These are phyloP conservation scores for Acrocyrtus sp. DNA, from an alignment of 2,888 invertebrate species.

Conservation along the genomic window DNA sequence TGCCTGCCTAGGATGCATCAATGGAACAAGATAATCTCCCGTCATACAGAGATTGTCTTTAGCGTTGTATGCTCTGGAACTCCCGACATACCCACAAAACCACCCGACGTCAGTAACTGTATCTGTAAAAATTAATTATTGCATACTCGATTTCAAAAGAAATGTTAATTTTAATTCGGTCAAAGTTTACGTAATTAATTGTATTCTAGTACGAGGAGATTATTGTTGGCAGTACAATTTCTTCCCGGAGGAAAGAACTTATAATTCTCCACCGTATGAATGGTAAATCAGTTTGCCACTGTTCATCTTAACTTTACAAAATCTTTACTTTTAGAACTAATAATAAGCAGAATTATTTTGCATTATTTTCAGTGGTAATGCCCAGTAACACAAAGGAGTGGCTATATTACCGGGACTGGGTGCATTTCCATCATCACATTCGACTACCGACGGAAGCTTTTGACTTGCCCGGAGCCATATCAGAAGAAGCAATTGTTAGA, in stretches of 20 bases:
- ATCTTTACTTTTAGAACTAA: not conserved
- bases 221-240: conserved; percentile 16
- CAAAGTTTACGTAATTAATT: conserved; percentile 2
- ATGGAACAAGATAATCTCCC: conserved; percentile 27
- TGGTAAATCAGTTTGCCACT: conserved; percentile 6
- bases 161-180: no score
- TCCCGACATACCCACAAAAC: conserved; percentile 25
- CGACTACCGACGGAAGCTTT: conserved; percentile 31
- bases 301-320: no score
- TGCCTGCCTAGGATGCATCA: conserved; percentile 22
- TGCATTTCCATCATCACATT: conserved; percentile 40
- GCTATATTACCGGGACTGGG: conserved; percentile 38
- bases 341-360: no score
- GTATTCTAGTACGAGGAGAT: conserved; percentile 19
- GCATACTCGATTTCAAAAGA: no score
- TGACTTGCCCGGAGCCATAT: conserved; percentile 11
- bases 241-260: conserved; percentile 30
- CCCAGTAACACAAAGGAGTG: conserved; percentile 40
- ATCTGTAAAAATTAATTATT: not conserved
- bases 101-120: not conserved
- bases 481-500: conserved; percentile 33
- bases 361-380: conserved; percentile 3
- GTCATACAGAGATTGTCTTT: conserved; percentile 24
- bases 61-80: conserved; percentile 17
- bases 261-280: conserved; percentile 30